A percentile compares a stretch with the other conserved stretches of the same genome.
phyloP scores from a whole-genome alignment of 2,113 vertebrate genomes.

The Dicentrarchus labrax region DNA sequence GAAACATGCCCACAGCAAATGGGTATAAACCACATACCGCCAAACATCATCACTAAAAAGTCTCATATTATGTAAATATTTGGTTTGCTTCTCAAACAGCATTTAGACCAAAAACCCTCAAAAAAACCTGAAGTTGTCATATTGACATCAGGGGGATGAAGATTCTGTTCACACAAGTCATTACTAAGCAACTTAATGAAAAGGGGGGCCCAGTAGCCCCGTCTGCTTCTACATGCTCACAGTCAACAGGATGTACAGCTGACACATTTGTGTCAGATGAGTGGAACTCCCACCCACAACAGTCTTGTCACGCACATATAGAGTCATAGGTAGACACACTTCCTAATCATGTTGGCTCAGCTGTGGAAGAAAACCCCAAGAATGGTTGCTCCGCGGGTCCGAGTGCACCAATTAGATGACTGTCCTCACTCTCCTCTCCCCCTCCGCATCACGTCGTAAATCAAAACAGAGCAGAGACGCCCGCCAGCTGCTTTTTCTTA shows the following conservation, averaged over 20 bases:
- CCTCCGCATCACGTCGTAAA: slow-evolving; percentile 47
- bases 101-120: background rate
- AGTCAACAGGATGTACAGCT: slow-evolving; percentile 66
- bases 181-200: background rate
- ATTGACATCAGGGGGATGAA: background rate
- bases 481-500: slow-evolving; percentile 62
- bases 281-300: slow-evolving; percentile 54
- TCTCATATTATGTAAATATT: background rate
- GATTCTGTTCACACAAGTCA: background rate
- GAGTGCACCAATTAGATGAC: slow-evolving; percentile 64
- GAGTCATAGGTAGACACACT: slow-evolving; percentile 19
- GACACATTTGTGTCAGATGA: slow-evolving; percentile 46
- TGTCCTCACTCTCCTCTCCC: slow-evolving; percentile 35
- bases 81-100: background rate
- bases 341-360: slow-evolving; percentile 40
- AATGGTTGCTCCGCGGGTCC: slow-evolving; percentile 25
- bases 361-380: background rate
- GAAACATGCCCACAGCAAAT: slow-evolving; percentile 3
- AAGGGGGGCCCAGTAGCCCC: background rate
- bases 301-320: slow-evolving; percentile 60
- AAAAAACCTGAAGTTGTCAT: background rate
- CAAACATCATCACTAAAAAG: slow-evolving; percentile 9
- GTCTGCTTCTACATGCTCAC: background rate
- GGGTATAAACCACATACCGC: background rate
- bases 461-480: slow-evolving; percentile 47